Percentiles rank a stretch among this genome's conserved stretches.
These are phyloP conservation scores for Heliconius himera DNA, from an alignment of 1,140 invertebrate genomes.

Conservation along the genomic window DNA sequence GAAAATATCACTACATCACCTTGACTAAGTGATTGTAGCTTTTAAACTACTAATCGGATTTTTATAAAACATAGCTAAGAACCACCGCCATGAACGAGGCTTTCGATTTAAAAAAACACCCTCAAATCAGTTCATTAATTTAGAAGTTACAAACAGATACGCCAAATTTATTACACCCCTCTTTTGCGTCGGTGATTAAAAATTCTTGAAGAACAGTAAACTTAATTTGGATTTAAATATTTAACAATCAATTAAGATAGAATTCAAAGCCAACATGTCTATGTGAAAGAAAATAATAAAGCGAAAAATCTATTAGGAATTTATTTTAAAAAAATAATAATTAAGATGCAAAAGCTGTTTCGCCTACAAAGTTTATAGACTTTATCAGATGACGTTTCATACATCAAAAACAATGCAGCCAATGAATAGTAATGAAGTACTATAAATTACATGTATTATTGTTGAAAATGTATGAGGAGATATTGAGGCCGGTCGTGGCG, in stretches of 20 bases:
- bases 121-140: too few relatives aligned
- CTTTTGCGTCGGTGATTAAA: background rate
- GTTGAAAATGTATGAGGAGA: too few relatives aligned
- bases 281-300: background rate
- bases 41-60: too few relatives aligned
- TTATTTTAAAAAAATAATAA: background rate
- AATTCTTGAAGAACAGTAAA: background rate
- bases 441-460: conserved; percentile 37
- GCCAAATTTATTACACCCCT: too few relatives aligned
- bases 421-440: conserved; percentile 16
- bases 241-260: background rate
- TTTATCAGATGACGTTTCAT: conserved; percentile 18
- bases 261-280: background rate
- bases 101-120: too few relatives aligned
- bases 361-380: conserved; percentile 10
- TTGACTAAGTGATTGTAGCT: too few relatives aligned
- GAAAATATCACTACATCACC: too few relatives aligned
- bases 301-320: too few relatives aligned
- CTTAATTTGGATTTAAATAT: background rate
- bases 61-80: too few relatives aligned
- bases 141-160: too few relatives aligned
- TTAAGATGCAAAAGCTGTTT: background rate
- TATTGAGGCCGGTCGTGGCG: too few relatives aligned
- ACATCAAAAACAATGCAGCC: conserved; percentile 34
- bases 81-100: too few relatives aligned